Base-by-base conservation (phyloP, 2,888 invertebrate genomes). In the Patella pellucida region DNA sequence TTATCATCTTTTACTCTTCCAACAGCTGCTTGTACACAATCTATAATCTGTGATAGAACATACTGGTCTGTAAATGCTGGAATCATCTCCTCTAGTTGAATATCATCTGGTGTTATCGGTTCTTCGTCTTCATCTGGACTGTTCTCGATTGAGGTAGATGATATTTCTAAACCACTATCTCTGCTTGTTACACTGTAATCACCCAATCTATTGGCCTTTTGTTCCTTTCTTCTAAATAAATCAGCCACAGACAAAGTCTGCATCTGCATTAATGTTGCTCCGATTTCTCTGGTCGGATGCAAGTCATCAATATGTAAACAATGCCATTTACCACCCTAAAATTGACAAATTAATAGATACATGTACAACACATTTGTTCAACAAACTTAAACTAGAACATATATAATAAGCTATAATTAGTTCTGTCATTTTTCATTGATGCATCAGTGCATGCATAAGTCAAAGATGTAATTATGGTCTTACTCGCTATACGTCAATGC, bases 251-350 rank as follows among this genome's bases (percentile, higher is more conserved):
- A 80, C 31, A 79, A 80, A 9, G 76, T 72, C 71, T 78, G 78
- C 77, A 86, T 82, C 4, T 82, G 80, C 12, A 75, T 74, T 15
- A 85, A 70, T n/a, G 78, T 76, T 9, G 86, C 85, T 70, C 85
- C 71, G 19, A 78, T 75, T 51, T 76, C 73, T 62, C 79, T 80
- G 23, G 78, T 76, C 15, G 80, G 78, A 27, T 80, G 76, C 14
- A 89, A 84, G 72, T 89, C 88, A 81, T 89, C 89, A 31, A 89
- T 85, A 71, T 89, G 89, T n/a, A 86, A 85, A 15, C 86, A 88
- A 54, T 85, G 83, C 89, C 89, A 89, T 56, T 78, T 78, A 11
- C 88, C 88, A 80, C 86, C 87, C 87, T 88, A 70, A 15, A 74
- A 74, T 52, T 14, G 52, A 69, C 16, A 67, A 16, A 52, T 67